A percentile compares a stretch with the other conserved stretches of the same genome.
These are phyloP conservation scores for Mionectes olivaceus DNA, from an alignment of 2,797 vertebrate genomes.

Conservation along the genomic window DNA sequence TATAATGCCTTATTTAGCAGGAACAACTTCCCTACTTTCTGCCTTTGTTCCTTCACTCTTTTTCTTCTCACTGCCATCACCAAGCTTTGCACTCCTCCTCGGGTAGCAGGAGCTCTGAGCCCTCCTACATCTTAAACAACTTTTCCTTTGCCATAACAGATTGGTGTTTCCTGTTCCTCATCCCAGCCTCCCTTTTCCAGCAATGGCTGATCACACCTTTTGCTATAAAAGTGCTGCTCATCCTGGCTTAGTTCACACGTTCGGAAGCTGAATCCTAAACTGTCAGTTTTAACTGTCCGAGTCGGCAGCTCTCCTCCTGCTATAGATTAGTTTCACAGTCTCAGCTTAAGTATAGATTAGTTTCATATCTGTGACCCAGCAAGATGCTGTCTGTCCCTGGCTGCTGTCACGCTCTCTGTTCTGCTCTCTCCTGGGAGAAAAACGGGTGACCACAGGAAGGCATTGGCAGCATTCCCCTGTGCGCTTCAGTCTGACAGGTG, in stretches of 20 bases:
- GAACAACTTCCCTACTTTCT: neutral
- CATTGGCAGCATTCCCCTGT: neutral
- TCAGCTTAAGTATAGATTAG: slow-evolving; percentile 3
- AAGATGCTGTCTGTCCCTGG: neutral
- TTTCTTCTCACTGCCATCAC: neutral
- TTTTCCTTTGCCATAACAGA: neutral
- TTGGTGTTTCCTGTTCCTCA: neutral
- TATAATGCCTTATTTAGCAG: neutral
- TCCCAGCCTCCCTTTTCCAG: neutral
- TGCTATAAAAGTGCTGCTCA: neutral
- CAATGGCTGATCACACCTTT: neutral
- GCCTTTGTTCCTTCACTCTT: neutral
- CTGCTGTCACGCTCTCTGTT: neutral
- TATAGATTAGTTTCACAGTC: slow-evolving; percentile 15
- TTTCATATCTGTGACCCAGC: slow-evolving; percentile 17
- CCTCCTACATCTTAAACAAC: neutral
- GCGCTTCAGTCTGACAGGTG: neutral
- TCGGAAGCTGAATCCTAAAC: neutral
- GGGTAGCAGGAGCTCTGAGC: neutral
- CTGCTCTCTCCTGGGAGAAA: neutral
- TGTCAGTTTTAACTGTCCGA: slow-evolving; percentile 33
- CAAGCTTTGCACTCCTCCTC: neutral
- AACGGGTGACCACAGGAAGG: accelerated
- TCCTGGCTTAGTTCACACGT: slow-evolving; percentile 16
- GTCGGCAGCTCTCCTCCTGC: neutral